phyloP scores from a whole-genome alignment of 1,140 invertebrate genomes.

The Chironomus tepperi region DNA sequence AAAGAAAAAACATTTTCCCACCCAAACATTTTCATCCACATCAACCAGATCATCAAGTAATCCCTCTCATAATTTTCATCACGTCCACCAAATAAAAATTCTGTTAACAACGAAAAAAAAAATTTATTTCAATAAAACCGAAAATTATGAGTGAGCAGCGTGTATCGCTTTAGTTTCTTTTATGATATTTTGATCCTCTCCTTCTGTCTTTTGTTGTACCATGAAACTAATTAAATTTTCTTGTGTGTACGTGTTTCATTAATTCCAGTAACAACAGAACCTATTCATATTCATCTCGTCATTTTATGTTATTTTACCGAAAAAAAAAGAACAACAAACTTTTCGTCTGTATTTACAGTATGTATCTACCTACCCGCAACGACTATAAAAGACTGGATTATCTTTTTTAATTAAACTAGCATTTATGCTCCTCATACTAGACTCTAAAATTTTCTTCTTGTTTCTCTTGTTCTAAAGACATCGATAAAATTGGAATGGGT shows the following conservation, averaged over 20 bases:
- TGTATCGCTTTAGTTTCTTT: too few relatives aligned
- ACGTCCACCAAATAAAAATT: too few relatives aligned
- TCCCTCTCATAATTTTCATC: too few relatives aligned
- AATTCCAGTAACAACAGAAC: not conserved
- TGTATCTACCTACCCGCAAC: not conserved
- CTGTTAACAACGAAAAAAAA: too few relatives aligned
- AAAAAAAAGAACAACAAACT: not conserved
- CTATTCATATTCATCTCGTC: conserved; percentile 12
- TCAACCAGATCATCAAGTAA: too few relatives aligned
- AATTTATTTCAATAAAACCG: too few relatives aligned
- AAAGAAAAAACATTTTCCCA: too few relatives aligned
- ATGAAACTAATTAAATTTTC: conserved; percentile 12
- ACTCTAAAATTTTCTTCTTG: not conserved
- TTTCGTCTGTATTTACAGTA: too few relatives aligned
- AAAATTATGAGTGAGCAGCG: too few relatives aligned
- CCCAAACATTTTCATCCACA: too few relatives aligned
- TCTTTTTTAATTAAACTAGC: conserved; percentile 22
- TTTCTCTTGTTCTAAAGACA: not conserved
- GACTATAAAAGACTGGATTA: conserved; percentile 11
- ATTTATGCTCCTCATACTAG: not conserved
- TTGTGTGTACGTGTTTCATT: conserved; percentile 20
- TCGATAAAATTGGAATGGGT: too few relatives aligned
- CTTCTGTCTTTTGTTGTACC: not conserved
- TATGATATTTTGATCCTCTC: not conserved
- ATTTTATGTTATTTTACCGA: not conserved